Base-by-base conservation (phyloP, 2,113 vertebrate species). In the Nothoprocta pentlandii region DNA sequence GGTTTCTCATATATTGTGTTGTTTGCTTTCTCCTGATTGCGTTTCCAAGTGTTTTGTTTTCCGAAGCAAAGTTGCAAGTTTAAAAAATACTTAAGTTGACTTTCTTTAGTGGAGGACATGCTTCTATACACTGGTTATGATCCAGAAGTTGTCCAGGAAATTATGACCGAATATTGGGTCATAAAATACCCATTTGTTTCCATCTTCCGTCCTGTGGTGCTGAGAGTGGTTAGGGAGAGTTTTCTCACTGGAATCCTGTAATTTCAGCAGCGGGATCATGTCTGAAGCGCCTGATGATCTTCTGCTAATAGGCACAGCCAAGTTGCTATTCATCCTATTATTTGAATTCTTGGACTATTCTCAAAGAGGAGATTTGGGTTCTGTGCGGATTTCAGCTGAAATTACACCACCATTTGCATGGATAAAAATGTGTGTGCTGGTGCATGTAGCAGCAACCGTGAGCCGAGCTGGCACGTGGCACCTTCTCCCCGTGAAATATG, bases 341-440 rank as follows among this genome's bases (percentile, higher is more conserved):
- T 44, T n/a, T 46, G 42, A 92, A 81, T 28, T 75, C 47, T 81
- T 92, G 80, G 83, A 59, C 77, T 79, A 4, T 46, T 78, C 51
- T 92, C 77, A 83, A 41, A 54, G 90, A 86, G 51, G 90, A 86
- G 51, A 46, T 90, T 64, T 80, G 69, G 71, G 58, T 81, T 75
- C 61, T 49, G 0, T 59, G 63, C 91, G 80, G 49, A 81, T 92
- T 93, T 81, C 71, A 90, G 53, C 47, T 89, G 54, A 87, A 79
- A 51, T 32, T 92, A 53, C 47, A 61, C 80, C 73, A 51, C 0
- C 0, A 59, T 93, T 93, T 90, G 82, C 68, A 63, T 67, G 68
- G 36, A 61, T 92, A 56, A 81, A 46, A 78, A 61, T 16, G 42
- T 83, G 71, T 59, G 23, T 49, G 13, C 47, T 71, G 62, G 16